Conservation (phyloP, 2,888 invertebrate species). For the Protula sp. region DNA sequence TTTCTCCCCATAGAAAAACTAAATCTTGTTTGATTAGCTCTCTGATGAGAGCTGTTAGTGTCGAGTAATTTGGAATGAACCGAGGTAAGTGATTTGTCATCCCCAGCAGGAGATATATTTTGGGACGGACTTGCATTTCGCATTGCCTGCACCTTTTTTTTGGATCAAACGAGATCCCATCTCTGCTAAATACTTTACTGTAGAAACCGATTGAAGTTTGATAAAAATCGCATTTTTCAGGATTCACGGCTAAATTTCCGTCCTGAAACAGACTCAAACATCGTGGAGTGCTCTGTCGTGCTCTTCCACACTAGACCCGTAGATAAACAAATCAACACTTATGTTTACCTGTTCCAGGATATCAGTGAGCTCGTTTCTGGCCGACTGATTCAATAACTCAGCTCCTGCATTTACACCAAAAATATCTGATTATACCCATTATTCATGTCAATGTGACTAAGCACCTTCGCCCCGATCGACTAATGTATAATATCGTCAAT, state of each 20-base stretch:
- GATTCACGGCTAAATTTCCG: no score
- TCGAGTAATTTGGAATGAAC: no score
- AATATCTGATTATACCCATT: slow-evolving; percentile 23
- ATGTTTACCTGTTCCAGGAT: slow-evolving; percentile 6
- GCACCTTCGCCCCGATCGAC: no score
- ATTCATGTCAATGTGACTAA: no score
- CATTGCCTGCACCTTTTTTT: no score
- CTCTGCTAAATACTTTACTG: slow-evolving; percentile 1
- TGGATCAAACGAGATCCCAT: no score
- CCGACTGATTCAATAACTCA: slow-evolving; percentile 8
- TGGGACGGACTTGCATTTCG: no score
- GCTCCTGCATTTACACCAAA: slow-evolving; percentile 14
- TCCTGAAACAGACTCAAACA: no score
- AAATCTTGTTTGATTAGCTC: no score
- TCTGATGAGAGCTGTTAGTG: slow-evolving; percentile 22
- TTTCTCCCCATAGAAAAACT: no score
- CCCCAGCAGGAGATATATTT: no score
- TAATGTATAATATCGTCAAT: slow-evolving; percentile 24
- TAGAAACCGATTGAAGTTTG: slow-evolving; percentile 1
- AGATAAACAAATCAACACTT: slow-evolving; percentile 14
- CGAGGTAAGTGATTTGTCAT: no score
- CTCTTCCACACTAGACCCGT: slow-evolving; percentile 1
- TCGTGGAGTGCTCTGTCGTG: slow-evolving; percentile 10
- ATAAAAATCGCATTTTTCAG: slow-evolving; percentile 37
- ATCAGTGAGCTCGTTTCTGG: slow-evolving; percentile 2